Evolutionary conservation across 2,797 vertebrate genomes (phyloP).

Genomic region (Kryptolebias ocellatus): DNA sequence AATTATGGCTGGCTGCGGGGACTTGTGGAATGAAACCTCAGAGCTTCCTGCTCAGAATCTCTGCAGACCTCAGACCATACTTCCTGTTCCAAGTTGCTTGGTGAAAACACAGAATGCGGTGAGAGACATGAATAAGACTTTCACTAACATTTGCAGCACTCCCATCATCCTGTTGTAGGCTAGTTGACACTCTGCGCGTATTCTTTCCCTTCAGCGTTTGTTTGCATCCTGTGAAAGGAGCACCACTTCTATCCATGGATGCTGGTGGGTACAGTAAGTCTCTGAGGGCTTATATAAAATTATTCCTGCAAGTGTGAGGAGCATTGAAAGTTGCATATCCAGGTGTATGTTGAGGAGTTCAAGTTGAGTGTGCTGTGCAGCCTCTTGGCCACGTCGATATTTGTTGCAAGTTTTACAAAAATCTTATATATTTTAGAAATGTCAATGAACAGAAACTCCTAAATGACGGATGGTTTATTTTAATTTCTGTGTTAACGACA

Average conservation of each 20-base stretch:
- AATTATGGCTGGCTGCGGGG: constrained; percentile 64
- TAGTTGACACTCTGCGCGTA: constrained; percentile 27
- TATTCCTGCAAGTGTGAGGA: constrained; percentile 33
- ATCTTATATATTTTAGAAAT: constrained; percentile 18
- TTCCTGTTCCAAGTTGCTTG: constrained; percentile 43
- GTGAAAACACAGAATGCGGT: constrained; percentile 46
- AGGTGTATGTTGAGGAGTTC: constrained; percentile 32
- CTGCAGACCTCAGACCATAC: constrained; percentile 53
- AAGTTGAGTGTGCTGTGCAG: constrained; percentile 22
- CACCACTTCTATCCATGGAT: constrained; percentile 47
- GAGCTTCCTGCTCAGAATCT: constrained; percentile 61
- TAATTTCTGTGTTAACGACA: constrained; percentile 22
- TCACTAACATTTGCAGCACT: constrained; percentile 31
- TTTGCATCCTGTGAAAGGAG: constrained; percentile 48
- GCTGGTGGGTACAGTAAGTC: constrained; percentile 3
- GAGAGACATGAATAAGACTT: constrained; percentile 40
- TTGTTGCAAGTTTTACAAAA: constrained; percentile 13
- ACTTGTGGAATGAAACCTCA: constrained; percentile 55
- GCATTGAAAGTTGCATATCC: constrained; percentile 43
- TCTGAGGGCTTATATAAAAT: constrained; percentile 41
- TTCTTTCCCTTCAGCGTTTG: constrained; percentile 44
- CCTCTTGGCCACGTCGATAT: constrained; percentile 20
- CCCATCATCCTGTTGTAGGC: constrained; percentile 44
- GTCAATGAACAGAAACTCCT: constrained; percentile 42
- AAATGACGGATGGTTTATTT: constrained; percentile 38